These are phyloP conservation scores for Protodeltote pygarga DNA, from an alignment of 2,888 invertebrate genomes.

Conservation along the genomic window DNA sequence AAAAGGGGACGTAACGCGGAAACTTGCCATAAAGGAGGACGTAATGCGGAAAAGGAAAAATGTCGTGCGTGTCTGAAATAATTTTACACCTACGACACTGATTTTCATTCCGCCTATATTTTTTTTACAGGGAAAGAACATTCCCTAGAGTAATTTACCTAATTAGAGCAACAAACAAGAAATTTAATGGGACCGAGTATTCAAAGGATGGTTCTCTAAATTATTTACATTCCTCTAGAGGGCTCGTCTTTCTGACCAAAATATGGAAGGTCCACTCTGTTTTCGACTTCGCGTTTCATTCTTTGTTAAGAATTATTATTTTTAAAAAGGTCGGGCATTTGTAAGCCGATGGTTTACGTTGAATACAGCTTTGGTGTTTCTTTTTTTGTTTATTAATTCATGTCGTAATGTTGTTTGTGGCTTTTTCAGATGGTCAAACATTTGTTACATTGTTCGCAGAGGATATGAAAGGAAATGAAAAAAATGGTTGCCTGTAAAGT, in stretches of 20 bases:
- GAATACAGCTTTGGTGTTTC: constrained; percentile 34
- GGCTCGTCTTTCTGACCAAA: constrained; percentile 62
- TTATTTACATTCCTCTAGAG: constrained; percentile 75
- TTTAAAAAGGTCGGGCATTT: constrained; percentile 35
- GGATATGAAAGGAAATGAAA: constrained; percentile 17
- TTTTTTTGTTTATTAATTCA: constrained; percentile 42
- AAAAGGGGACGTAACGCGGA: background rate
- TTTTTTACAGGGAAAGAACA: constrained; percentile 59
- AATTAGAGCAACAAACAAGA: constrained; percentile 77
- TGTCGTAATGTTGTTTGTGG: constrained; percentile 41
- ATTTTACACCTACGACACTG: constrained; percentile 40
- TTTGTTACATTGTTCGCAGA: constrained; percentile 31
- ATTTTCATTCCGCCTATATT: constrained; percentile 47
- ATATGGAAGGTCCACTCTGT: constrained; percentile 45
- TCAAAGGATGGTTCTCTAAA: constrained; percentile 69
- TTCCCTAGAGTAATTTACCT: constrained; percentile 70
- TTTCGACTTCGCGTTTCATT: constrained; percentile 22
- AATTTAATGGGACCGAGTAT: constrained; percentile 71
- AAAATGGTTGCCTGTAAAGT: too few species aligned
- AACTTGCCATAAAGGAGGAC: constrained; percentile 1
- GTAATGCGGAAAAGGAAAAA: background rate
- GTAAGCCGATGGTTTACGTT: constrained; percentile 32
- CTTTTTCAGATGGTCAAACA: constrained; percentile 37
- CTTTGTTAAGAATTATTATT: constrained; percentile 39
- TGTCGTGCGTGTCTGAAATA: constrained; percentile 38